Conservation (phyloP, 2,113 vertebrate species). For the Cyphomyrus discorhynchus region DNA sequence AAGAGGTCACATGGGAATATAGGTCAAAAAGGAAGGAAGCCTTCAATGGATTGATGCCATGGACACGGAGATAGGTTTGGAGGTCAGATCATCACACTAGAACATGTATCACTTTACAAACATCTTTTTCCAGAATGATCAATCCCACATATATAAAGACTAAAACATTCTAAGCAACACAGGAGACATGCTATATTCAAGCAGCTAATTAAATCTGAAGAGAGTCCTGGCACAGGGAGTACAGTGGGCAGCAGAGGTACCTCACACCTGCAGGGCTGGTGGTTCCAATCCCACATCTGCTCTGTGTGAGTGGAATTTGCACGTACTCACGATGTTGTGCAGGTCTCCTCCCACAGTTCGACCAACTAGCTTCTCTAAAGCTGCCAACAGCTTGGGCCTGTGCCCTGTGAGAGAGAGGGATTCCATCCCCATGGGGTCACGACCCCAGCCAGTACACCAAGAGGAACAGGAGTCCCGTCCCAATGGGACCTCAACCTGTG, state of each 20-base stretch:
- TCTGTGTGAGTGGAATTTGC: background rate
- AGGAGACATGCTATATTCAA: background rate
- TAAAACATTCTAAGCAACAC: background rate
- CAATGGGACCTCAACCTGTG: background rate
- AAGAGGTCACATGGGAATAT: background rate
- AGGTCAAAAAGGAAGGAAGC: background rate
- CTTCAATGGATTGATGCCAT: background rate
- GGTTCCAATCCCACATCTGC: background rate
- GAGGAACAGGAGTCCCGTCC: background rate
- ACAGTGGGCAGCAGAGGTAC: background rate
- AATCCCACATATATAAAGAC: background rate
- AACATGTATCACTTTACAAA: background rate
- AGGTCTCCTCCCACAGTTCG: background rate
- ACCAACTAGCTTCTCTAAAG: background rate
- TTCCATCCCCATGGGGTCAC: background rate
- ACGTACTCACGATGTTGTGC: background rate
- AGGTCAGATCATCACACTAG: background rate
- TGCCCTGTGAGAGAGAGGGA: background rate
- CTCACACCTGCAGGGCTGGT: background rate
- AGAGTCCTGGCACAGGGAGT: background rate
- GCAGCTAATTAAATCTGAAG: background rate
- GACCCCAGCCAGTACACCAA: background rate
- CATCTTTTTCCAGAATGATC: background rate
- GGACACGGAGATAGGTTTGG: background rate
- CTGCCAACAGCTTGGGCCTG: background rate